Base-by-base conservation (phyloP, 2,888 invertebrate species). In the Stenolophus ochropezus region DNA sequence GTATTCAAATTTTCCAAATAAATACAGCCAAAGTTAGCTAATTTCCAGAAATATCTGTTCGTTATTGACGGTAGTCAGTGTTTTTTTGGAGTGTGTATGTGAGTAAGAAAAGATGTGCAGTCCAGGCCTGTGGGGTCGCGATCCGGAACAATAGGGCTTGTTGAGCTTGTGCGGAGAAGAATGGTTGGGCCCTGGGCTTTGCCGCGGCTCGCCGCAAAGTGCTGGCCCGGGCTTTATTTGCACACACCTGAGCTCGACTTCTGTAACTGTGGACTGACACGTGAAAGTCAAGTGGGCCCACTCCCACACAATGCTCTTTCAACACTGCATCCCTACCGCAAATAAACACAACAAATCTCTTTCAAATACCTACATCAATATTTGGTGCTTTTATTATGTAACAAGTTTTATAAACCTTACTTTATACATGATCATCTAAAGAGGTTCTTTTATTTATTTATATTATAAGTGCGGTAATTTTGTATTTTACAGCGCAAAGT, bases 61-160 rank as follows among this genome's bases (percentile, higher is more conserved):
- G n/a, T n/a, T n/a, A n/a, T n/a, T n/a, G n/a, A n/a, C n/a, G n/a
- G n/a, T n/a, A n/a, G n/a, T n/a, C n/a, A n/a, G n/a, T n/a, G n/a
- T n/a, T n/a, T n/a, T n/a, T n/a, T n/a, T n/a, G n/a, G n/a, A n/a
- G n/a, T n/a, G n/a, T n/a, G n/a, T n/a, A n/a, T n/a, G n/a, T n/a
- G n/a, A n/a, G n/a, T n/a, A n/a, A n/a, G 18, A 56, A 56, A 56
- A 56, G 18, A 20, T n/a, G 23, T 23, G 8, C 5, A 73, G 20
- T 73, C 14, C 73, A 1, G 8, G 8, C 49, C 73, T 73, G 73
- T 49, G 11, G 2, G 49, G 16, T 73, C 21, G 21, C 25, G 14
- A 73, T 73, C 73, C 73, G 73, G 73, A 73, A 73, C 73, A 73
- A 73, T 73, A 49, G 73, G 73, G 11, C 73, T 73, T 73, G 73